Base-by-base conservation (phyloP, 2,888 invertebrate genomes). In the Sturmia bella region DNA sequence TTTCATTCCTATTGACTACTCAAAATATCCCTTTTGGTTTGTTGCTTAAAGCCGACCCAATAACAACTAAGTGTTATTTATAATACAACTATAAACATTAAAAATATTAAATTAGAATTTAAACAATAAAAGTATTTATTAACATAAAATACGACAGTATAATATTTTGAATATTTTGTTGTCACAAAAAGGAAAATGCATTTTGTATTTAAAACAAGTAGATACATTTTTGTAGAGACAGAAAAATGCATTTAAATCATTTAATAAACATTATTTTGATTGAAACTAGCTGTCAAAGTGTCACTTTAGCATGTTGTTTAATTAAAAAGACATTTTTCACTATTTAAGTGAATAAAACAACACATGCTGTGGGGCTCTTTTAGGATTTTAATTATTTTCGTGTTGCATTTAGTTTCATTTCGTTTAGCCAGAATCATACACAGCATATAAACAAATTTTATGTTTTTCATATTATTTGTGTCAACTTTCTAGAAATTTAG, bases 241-340 rank as follows among this genome's bases (percentile, higher is more conserved):
- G 4, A 57, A 7, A 63, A 63, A 21, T 77, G 19, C 56, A 39
- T 56, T 24, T 64, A 37, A 64, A 64, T 66, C 32, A 37, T 54
- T 54, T 45, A 39, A 66, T 73, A 59, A 50, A 69, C 48, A 79
- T 52, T 39, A 75, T 70, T 76, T 76, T 72, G 66, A 80, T 76
- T 80, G 70, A 76, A 74, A 68, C 74, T 54, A 1, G 37, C 27
- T 82, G 77, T 74, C 82, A 78, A 74, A 59, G 11, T 76, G 80
- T 68, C 80, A 72, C 61, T 70, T 64, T 41, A 48, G 45, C n/a
- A 78, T 74, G 69, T 56, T 59, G 50, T 74, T 69, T 66, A 70
- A 82, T 82, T 82, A 78, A 52, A 74, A 64, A 74, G 69, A 64
- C 17, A 82, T 78, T 74, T 78, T 66, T 74, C 69, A 74, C 52